These are phyloP conservation scores for Pheucticus melanocephalus DNA, from an alignment of 2,113 vertebrate genomes.

Conservation along the genomic window DNA sequence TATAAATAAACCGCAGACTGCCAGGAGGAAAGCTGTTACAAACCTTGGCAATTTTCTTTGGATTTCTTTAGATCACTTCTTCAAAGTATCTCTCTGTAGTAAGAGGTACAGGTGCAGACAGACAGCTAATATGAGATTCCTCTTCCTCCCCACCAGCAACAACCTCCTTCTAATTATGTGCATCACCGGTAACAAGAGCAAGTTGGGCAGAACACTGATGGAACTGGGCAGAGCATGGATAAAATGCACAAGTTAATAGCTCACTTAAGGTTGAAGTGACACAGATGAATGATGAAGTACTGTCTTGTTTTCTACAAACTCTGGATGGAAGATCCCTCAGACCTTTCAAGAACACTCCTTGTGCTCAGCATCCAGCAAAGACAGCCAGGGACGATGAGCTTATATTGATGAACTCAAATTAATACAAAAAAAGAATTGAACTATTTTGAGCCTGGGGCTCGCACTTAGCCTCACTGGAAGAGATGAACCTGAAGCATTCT, in stretches of 20 bases:
- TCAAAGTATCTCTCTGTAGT: neutral
- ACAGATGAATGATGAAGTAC: neutral
- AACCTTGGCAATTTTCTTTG: neutral
- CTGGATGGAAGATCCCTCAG: neutral
- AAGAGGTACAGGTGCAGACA: neutral
- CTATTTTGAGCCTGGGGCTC: neutral
- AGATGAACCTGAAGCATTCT: neutral
- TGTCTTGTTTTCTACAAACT: neutral
- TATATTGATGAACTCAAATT: neutral
- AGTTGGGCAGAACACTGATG: neutral
- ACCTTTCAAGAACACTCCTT: neutral
- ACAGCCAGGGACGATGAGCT: neutral
- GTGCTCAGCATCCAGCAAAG: neutral
- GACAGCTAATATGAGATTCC: neutral
- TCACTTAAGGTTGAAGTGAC: neutral
- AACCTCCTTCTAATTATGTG: neutral
- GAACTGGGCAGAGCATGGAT: neutral
- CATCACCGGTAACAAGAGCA: neutral
- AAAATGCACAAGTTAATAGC: neutral
- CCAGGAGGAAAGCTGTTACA: constrained; percentile 17
- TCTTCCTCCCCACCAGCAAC: neutral
- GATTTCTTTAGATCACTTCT: neutral
- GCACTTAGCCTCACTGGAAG: neutral
- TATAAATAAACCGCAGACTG: constrained; percentile 14
- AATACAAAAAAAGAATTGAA: neutral